Evolutionary conservation across 2,113 vertebrate genomes (phyloP).

Genomic region (Takifugu bimaculatus): DNA sequence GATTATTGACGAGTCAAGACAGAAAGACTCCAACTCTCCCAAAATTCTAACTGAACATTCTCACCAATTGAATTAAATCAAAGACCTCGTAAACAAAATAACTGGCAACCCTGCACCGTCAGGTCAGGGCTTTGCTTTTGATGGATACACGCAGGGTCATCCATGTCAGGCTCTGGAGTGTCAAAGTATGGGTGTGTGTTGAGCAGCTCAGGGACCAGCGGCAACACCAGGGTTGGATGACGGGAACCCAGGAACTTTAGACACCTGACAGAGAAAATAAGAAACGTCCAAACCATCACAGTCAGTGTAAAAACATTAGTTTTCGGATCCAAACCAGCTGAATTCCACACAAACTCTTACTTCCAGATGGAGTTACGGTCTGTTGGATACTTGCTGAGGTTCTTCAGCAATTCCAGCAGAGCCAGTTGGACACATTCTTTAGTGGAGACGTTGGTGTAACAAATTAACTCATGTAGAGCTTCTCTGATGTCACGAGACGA

Average conservation of each 20-base stretch:
- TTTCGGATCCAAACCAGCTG: neutral
- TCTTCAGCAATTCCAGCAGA: conserved; percentile 94
- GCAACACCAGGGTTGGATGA: conserved; percentile 91
- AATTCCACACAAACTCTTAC: conserved; percentile 69
- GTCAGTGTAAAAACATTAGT: neutral
- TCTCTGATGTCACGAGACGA: conserved; percentile 95
- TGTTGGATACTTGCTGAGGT: conserved; percentile 94
- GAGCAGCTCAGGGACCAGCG: conserved; percentile 92
- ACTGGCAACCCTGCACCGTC: no score
- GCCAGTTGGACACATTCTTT: conserved; percentile 97
- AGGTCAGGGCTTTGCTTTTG: no score
- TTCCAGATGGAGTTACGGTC: conserved; percentile 98
- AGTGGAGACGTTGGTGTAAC: conserved; percentile 94
- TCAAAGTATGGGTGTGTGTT: conserved; percentile 97
- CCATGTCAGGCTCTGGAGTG: conserved; percentile 97
- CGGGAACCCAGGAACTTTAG: conserved; percentile 90
- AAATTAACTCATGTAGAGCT: conserved; percentile 92
- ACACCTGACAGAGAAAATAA: conserved; percentile 73
- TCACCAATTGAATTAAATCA: no score
- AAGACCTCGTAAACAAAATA: no score
- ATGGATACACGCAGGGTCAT: conserved; percentile 97
- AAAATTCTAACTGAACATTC: no score
- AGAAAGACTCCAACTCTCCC: no score
- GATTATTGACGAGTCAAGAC: conserved; percentile 21
- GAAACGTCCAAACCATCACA: neutral